phyloP scores from a whole-genome alignment of 92 coral and sea anemone genomes.

The Epizoanthus ramosus region DNA sequence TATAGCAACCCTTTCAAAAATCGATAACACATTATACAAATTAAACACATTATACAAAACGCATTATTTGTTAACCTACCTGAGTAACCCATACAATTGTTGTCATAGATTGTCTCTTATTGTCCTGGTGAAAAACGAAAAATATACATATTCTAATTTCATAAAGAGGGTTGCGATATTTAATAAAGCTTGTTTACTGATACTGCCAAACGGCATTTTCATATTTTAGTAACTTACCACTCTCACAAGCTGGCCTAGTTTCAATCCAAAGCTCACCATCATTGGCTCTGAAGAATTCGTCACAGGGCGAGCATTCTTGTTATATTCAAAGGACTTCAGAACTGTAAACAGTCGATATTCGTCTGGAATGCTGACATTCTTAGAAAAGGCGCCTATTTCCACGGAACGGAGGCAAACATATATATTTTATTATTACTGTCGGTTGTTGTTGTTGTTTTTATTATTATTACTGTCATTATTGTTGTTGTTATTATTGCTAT shows the following conservation, averaged over 20 bases:
- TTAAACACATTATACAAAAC: neutral
- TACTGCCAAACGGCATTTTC: too few relatives aligned
- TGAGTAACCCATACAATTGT: conserved; percentile 34
- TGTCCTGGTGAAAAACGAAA: neutral
- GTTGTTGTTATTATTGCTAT: too few relatives aligned
- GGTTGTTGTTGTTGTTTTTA: too few relatives aligned
- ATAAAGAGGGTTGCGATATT: too few relatives aligned
- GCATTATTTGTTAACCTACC: neutral
- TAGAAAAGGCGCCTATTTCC: neutral
- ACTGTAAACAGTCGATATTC: conserved; percentile 20
- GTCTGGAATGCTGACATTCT: neutral
- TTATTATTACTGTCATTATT: too few relatives aligned
- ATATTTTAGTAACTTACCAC: conserved; percentile 10
- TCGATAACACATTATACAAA: too few relatives aligned
- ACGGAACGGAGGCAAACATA: neutral
- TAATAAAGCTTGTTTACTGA: too few relatives aligned
- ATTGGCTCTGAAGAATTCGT: conserved; percentile 20
- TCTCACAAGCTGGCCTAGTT: conserved; percentile 21
- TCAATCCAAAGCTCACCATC: conserved; percentile 16
- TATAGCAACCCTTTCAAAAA: too few relatives aligned
- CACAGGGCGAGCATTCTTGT: conserved; percentile 28
- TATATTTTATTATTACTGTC: too few relatives aligned
- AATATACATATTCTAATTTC: neutral
- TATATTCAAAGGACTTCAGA: neutral
- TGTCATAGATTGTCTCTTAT: conserved; percentile 23